phyloP scores from a whole-genome alignment of 2,888 invertebrate genomes.

The Myopa testacea region DNA sequence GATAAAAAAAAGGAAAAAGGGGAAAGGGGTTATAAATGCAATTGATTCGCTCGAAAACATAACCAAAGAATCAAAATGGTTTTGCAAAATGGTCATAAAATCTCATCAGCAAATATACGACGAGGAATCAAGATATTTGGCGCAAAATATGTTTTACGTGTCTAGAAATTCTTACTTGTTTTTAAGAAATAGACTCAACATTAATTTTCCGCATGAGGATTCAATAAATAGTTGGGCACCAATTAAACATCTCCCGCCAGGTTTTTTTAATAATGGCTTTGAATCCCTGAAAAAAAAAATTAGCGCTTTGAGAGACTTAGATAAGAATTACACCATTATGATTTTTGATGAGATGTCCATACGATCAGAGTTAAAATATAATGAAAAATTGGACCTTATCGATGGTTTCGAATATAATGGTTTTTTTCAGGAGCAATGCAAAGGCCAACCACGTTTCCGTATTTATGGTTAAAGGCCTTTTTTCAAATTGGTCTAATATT shows the following conservation, averaged over 20 bases:
- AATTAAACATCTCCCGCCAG: constrained; percentile 20
- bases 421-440: constrained; percentile 19
- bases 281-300: constrained; percentile 29
- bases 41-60: constrained; percentile 9
- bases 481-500: constrained; percentile 40
- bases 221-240: constrained; percentile 37
- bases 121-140: constrained; percentile 30
- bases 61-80: constrained; percentile 29
- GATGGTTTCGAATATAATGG: constrained; percentile 41
- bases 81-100: constrained; percentile 21
- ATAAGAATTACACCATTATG: constrained; percentile 21
- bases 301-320: constrained; percentile 7
- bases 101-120: constrained; percentile 15
- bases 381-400: constrained; percentile 35
- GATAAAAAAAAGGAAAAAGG: background rate
- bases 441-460: constrained; percentile 37
- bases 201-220: constrained; percentile 29
- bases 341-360: constrained; percentile 39
- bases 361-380: constrained; percentile 35
- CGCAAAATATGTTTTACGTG: constrained; percentile 41
- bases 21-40: background rate
- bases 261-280: constrained; percentile 16
- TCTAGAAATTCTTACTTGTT: constrained; percentile 34
- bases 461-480: constrained; percentile 38
- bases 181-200: constrained; percentile 34